Base-by-base conservation (phyloP, 2,797 vertebrate species). In the Ceryle rudis region DNA sequence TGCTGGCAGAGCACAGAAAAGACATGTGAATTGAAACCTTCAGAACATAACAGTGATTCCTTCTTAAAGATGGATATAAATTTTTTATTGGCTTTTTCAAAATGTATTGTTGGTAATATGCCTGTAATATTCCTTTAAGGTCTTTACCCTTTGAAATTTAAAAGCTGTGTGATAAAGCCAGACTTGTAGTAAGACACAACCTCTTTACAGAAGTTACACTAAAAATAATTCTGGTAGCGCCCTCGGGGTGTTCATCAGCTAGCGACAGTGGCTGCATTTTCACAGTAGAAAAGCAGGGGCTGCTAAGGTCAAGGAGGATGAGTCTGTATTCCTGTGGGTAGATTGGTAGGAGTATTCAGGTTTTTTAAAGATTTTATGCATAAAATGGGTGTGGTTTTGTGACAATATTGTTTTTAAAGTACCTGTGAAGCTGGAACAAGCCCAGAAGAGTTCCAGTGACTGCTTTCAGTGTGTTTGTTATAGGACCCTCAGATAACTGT, bases 181-280 rank as follows among this genome's bases (percentile, higher is more conserved):
- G 82, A 21, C 55, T 81, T 55, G 47, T 81, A 93, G 83, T 85
- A 82, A 94, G 90, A 61, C 71, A 74, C 47, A 75, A 55, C 62
- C 64, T 95, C 66, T 85, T 84, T 91, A 35, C 13, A 81, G 82
- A 81, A 95, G 70, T 94, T 90, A 58, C 33, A 81, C 88, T 97
- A 95, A 95, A 96, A 96, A 88, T 91, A 97, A 89, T 93, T 37
- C 58, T 77, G 71, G 74, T 90, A 35, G 35, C 84, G 54, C 93
- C 96, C 78, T 87, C 6, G 2, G 74, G 90, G 84, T 82, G 78
- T 93, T 95, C 86, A 61, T 96, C 91, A 95, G 74, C 80, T 41
- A 51, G 81, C 0, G 14, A 86, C 78, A 73, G 82, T 0, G 26
- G 26, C 73, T 90, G 83, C 62, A 3, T 86, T 95, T 90, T 91